A percentile compares a stretch with the other conserved stretches of the same genome.
phyloP scores from a whole-genome alignment of 2,888 invertebrate species.

The Pachycephus smyrnensis region DNA sequence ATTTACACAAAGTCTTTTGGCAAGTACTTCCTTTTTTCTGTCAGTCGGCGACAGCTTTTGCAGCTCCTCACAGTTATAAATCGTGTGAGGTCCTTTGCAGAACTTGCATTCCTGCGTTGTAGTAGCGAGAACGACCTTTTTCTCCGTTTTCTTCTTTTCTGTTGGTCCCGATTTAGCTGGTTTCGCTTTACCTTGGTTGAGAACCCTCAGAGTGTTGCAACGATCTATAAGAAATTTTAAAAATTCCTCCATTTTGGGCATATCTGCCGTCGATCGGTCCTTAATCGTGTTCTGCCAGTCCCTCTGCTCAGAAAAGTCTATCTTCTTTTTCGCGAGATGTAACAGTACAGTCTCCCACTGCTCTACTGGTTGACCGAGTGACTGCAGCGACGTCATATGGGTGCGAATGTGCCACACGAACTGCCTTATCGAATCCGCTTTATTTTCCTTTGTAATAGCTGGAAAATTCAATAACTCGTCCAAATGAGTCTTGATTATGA shows the following conservation, averaged over 20 bases:
- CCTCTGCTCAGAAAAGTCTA: constrained; percentile 14
- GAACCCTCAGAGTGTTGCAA: constrained; percentile 20
- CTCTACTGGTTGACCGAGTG: constrained; percentile 17
- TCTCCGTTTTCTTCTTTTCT: too few relatives aligned
- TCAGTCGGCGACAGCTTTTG: background rate
- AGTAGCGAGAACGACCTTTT: too few relatives aligned
- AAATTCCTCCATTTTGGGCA: constrained; percentile 12
- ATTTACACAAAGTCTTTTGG: constrained; percentile 6
- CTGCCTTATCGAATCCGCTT: constrained; percentile 3
- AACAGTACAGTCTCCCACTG: constrained; percentile 12
- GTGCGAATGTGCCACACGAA: too few relatives aligned
- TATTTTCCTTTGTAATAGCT: background rate
- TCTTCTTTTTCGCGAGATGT: constrained; percentile 12
- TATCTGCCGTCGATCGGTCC: background rate
- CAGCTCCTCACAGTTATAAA: constrained; percentile 8
- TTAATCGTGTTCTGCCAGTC: constrained; percentile 23
- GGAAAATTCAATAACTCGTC: constrained; percentile 13
- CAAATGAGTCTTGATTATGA: constrained; percentile 13
- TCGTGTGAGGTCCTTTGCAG: background rate
- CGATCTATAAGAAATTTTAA: constrained; percentile 12
- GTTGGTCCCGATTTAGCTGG: constrained; percentile 8
- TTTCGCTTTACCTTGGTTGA: constrained; percentile 19
- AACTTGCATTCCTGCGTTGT: background rate
- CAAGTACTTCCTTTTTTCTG: background rate
- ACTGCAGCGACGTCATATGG: constrained; percentile 6